Evolutionary conservation across 1,140 invertebrate species (phyloP).

Genomic region (Paramacrobiotus metropolitanus): DNA sequence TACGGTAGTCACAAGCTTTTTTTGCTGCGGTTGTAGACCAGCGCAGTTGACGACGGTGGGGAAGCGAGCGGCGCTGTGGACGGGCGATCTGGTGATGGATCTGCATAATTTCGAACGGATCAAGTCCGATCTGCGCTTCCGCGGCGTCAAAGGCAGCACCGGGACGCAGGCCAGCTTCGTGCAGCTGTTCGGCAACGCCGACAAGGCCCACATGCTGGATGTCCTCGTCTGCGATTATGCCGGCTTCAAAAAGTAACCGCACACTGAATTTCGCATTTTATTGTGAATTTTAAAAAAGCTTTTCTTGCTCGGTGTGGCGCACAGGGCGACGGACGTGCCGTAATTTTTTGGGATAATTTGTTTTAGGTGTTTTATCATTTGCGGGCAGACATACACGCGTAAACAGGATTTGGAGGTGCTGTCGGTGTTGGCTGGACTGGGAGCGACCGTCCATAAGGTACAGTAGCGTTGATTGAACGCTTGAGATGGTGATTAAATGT

Average conservation of each 20-base stretch:
- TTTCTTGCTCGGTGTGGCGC: too few relatives aligned
- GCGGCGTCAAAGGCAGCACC: conserved; percentile 94
- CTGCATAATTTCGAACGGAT: conserved; percentile 51
- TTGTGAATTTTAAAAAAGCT: too few relatives aligned
- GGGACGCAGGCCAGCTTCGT: conserved; percentile 93
- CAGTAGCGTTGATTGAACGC: conserved; percentile 3
- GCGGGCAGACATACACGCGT: conserved; percentile 85
- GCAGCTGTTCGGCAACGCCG: conserved; percentile 44
- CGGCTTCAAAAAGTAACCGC: conserved; percentile 50
- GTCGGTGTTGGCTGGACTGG: conserved; percentile 44
- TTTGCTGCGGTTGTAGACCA: conserved; percentile 30
- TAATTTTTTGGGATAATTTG: background rate
- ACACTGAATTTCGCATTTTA: too few relatives aligned
- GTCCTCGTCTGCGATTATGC: conserved; percentile 55
- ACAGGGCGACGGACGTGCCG: too few relatives aligned
- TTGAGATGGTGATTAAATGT: conserved; percentile 7
- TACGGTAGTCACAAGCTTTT: background rate
- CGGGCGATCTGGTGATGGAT: conserved; percentile 84
- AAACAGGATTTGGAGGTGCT: conserved; percentile 76
- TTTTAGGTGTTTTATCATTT: conserved; percentile 39
- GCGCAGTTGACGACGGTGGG: conserved; percentile 94
- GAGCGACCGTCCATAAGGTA: conserved; percentile 66
- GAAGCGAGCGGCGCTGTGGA: conserved; percentile 80
- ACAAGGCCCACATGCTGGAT: conserved; percentile 36
- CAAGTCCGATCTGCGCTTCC: conserved; percentile 56